Conservation (phyloP, 2,888 invertebrate species). For the Lamellibrachia satsuma region DNA sequence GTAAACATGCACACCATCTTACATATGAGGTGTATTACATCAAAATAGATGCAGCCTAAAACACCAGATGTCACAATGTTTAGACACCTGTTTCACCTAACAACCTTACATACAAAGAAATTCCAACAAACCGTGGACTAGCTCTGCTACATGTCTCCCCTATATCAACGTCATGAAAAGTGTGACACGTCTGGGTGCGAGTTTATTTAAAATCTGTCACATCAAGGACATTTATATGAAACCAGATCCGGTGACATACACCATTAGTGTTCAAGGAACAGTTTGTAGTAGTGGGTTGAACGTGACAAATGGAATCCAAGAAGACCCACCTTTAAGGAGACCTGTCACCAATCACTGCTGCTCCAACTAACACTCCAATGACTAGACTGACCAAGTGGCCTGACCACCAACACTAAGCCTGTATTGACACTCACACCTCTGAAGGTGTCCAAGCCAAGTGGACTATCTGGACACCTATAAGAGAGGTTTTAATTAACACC, state of each 20-base stretch:
- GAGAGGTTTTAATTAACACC: neutral
- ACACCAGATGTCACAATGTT: neutral
- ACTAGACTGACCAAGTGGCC: neutral
- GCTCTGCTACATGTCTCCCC: neutral
- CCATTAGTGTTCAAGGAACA: neutral
- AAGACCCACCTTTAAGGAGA: neutral
- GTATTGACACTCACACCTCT: neutral
- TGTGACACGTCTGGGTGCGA: neutral
- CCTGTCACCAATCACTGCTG: neutral
- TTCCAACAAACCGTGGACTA: neutral
- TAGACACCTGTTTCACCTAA: neutral
- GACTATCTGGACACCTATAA: neutral
- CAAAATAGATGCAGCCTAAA: neutral
- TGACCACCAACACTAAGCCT: neutral
- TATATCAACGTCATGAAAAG: neutral
- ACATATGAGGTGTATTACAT: neutral
- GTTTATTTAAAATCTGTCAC: neutral
- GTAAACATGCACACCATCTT: too few relatives aligned
- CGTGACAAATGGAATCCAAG: neutral
- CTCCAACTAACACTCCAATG: neutral
- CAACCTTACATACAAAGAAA: neutral
- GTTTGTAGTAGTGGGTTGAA: neutral
- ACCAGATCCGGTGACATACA: neutral
- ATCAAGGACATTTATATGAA: neutral
- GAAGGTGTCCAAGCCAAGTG: neutral